Evolutionary conservation across 2,113 vertebrate genomes (phyloP), one percentile per base, ranked within the genome.

Genomic region (Promerops cafer): DNA sequence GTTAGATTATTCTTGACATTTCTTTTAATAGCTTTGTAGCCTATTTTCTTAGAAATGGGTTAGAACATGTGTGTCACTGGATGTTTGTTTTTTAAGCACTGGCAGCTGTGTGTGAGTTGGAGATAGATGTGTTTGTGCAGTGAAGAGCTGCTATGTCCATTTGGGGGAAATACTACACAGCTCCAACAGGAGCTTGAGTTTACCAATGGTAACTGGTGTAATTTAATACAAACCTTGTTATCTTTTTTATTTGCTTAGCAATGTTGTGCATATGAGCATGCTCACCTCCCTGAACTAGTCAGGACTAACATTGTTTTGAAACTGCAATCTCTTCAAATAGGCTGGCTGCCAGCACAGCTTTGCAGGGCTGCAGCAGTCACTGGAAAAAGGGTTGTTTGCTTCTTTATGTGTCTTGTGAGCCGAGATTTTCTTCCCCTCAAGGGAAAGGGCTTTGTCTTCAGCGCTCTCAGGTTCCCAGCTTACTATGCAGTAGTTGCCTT

Each of bases 41-140:
- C 92, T 86, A 82, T 91, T 97, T 96, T 96, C 96, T 95, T 96
- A 96, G 92, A 96, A 96, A 95, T 79, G 88, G 90, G 87, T 90
- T 92, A 97, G 94, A 94, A 95, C 93, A 92, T 92, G 89, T 91
- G 89, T 94, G 93, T 87, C 94, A 95, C 84, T 95, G 83, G 76
- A 83, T 94, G 93, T 96, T 97, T 97, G 75, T 93, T 96, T 97
- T 96, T 93, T 39, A 89, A 95, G 90, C 45, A 22, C 87, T 97
- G 93, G 94, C 94, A 97, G 84, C 89, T 90, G 64, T 89, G n/a
- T 86, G 18, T 22, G 57, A 95, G 76, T 64, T 96, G 88, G 91
- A 96, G 84, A 72, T 93, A 83, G 90, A 69, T 84, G 60, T 96
- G 90, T 96, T 96, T 96, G 44, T 94, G 88, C 80, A 90, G 65